Evolutionary conservation across 2,797 vertebrate species (phyloP).

Genomic region (Haliaeetus vocifer): DNA sequence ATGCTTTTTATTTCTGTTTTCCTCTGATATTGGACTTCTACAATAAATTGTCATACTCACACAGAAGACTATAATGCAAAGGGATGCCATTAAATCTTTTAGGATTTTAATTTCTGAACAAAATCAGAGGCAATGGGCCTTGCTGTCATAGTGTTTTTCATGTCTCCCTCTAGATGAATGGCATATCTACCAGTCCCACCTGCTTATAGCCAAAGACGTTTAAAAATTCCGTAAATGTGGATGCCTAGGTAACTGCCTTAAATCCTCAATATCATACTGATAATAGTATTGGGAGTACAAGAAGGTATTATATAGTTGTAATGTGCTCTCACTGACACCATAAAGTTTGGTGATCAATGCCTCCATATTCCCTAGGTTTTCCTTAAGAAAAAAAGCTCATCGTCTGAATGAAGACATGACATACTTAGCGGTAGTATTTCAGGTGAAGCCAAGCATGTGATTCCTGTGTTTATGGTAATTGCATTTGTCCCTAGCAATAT

Average conservation of each 20-base stretch:
- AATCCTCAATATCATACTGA: fast-evolving
- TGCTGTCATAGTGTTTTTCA: background rate
- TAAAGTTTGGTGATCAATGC: background rate
- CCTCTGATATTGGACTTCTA: background rate
- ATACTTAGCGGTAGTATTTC: background rate
- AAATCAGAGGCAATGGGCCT: background rate
- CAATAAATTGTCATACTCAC: background rate
- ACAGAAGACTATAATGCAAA: background rate
- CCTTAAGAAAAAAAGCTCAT: background rate
- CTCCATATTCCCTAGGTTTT: background rate
- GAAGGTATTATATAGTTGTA: background rate
- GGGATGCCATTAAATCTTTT: background rate
- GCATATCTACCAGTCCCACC: background rate
- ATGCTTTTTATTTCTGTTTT: background rate
- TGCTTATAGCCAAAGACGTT: background rate
- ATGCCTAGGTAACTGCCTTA: background rate
- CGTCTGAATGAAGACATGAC: background rate
- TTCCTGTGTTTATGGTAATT: background rate
- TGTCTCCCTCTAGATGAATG: background rate
- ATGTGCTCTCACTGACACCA: background rate
- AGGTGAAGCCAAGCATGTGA: background rate
- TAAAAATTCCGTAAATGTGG: background rate
- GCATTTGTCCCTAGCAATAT: background rate
- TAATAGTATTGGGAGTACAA: background rate
- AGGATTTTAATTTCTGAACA: background rate